Evolutionary conservation across 2,888 invertebrate genomes (phyloP).

Genomic region (Dolichomitus sp.): DNA sequence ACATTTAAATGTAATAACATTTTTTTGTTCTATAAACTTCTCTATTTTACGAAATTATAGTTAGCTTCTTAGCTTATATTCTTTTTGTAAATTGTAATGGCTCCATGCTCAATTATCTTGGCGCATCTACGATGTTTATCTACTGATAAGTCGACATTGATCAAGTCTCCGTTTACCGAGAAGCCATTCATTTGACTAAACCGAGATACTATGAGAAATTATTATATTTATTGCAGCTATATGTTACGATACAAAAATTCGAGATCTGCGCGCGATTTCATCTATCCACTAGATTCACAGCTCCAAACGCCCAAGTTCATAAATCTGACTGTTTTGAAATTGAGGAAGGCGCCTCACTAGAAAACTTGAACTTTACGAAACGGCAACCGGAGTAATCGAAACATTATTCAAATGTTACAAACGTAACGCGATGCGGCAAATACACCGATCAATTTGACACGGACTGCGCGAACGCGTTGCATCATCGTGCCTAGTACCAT

Average conservation of each 20-base stretch:
- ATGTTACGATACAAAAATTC: slow-evolving; percentile 49
- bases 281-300: slow-evolving; percentile 13
- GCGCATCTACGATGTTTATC: slow-evolving; percentile 20
- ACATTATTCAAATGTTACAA: slow-evolving; percentile 60
- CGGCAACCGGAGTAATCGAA: slow-evolving; percentile 55
- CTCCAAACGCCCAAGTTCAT: slow-evolving; percentile 48
- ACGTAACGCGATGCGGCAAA: slow-evolving; percentile 17
- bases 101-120: background rate
- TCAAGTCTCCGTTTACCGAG: slow-evolving; percentile 24
- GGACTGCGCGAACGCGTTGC: slow-evolving; percentile 29
- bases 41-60: background rate
- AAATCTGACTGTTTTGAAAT: slow-evolving; percentile 60
- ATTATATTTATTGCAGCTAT: slow-evolving; percentile 41
- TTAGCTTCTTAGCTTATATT: background rate
- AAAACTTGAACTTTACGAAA: slow-evolving; percentile 54
- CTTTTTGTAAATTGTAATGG: background rate
- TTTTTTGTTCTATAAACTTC: background rate
- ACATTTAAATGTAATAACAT: too few relatives aligned
- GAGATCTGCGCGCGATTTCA: slow-evolving; percentile 49
- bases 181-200: slow-evolving; percentile 24
- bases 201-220: slow-evolving; percentile 49
- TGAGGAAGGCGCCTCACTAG: slow-evolving; percentile 25
- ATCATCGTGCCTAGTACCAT: slow-evolving; percentile 22
- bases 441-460: slow-evolving; percentile 56
- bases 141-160: slow-evolving; percentile 26